A percentile compares a stretch with the other conserved stretches of the same genome.
Conservation (phyloP, 92 coral and sea anemone genomes). For the Phenganax subtilis region DNA sequence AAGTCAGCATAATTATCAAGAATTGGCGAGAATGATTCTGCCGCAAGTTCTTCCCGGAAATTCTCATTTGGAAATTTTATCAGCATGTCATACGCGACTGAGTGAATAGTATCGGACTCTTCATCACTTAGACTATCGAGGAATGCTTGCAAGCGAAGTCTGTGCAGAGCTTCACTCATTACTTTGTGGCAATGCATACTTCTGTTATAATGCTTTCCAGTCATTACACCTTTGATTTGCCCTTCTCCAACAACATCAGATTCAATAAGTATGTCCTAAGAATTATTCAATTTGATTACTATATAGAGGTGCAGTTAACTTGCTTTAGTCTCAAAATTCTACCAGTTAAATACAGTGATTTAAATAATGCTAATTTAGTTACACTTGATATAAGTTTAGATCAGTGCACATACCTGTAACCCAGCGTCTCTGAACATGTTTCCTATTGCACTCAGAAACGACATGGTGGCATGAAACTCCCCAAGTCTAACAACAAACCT, state of each 20-base stretch:
- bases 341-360: too few relatives aligned
- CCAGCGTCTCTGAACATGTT: too few relatives aligned
- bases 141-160: conserved; percentile 48
- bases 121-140: background rate
- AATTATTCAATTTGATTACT: background rate
- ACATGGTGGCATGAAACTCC: too few relatives aligned
- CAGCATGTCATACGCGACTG: background rate
- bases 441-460: too few relatives aligned
- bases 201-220: conserved; percentile 21
- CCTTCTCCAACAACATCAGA: conserved; percentile 26
- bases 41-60: conserved; percentile 4
- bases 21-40: background rate
- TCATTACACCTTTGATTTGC: conserved; percentile 17
- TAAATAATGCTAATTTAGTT: too few relatives aligned
- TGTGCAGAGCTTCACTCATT: conserved; percentile 56
- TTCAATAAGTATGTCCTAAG: conserved; percentile 27
- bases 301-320: too few relatives aligned
- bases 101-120: background rate
- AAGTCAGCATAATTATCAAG: background rate
- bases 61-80: background rate
- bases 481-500: too few relatives aligned
- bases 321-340: too few relatives aligned
- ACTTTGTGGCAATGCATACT: conserved; percentile 34
- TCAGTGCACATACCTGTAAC: too few relatives aligned
- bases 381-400: too few relatives aligned